Evolutionary conservation across 2,113 vertebrate genomes (phyloP), one percentile per base, ranked within the genome.

Genomic region (Heloderma charlesbogerti): DNA sequence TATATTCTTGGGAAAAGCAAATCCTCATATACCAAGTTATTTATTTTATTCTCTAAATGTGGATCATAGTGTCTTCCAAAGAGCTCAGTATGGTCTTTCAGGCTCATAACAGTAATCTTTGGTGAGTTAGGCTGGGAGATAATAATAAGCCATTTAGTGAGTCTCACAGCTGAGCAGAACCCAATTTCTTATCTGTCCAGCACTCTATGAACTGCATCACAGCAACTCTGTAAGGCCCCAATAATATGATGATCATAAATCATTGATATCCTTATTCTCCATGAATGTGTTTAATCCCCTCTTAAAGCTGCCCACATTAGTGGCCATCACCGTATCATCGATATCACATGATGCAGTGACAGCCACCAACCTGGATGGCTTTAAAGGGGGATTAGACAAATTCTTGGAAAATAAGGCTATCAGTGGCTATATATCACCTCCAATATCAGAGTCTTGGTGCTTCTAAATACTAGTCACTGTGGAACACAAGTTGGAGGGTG

Each of bases 1-100:
- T 89, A 74, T 88, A 82, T 94, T 94, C 86, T 94, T 96, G 94
- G 94, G 93, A 95, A n/a, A 84, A 72, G 66, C 94, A 92, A 88
- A 89, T 91, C 96, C 92, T 92, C 31, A 89, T 94, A 95, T 92
- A 93, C 84, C 89, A 94, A 93, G 84, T 94, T 84, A 83, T 89
- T 37, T 82, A 48, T 79, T 88, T 80, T 67, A 7, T 54, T 67
- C 85, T 69, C 72, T 79, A 67, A 78, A 67, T 51, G 40, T 51
- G 43, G 66, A 67, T 78, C 57, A 67, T 45, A 74, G 34, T 15
- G 2, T 48, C 27, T 71, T 60, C 54, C 18, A 37, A 57, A 6
- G n/a, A 63, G 81, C n/a, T 9, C 34, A 75, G 51, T 29, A n/a
- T n/a, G 72, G 40, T 13, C 16, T 77, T 87, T 78, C 45, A 15